Conservation (phyloP, 37 sponge, comb jelly and placozoan genomes). For the Oscarella lobularis region DNA sequence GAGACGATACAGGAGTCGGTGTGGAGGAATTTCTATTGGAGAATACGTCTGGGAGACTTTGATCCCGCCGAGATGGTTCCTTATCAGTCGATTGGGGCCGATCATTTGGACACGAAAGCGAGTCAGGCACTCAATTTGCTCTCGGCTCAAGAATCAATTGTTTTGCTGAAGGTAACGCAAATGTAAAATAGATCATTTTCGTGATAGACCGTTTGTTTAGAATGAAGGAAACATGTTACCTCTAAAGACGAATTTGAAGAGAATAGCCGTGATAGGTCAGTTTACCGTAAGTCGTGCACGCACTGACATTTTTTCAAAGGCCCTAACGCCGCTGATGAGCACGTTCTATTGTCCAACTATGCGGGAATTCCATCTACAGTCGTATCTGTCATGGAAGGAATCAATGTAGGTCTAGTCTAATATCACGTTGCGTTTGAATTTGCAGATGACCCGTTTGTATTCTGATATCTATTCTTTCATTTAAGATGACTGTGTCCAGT, state of each 20-base stretch:
- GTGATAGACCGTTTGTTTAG: background rate
- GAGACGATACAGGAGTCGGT: constrained; percentile 27
- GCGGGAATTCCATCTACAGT: constrained; percentile 23
- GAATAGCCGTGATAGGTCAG: constrained; percentile 5
- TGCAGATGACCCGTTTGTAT: background rate
- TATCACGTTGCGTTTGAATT: background rate
- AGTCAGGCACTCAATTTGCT: constrained; percentile 25
- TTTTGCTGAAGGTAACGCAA: constrained; percentile 16
- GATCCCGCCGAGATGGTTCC: constrained; percentile 32
- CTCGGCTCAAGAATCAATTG: constrained; percentile 41
- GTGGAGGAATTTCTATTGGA: constrained; percentile 31
- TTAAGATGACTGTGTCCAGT: background rate
- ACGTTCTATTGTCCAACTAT: constrained; percentile 34
- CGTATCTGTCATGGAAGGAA: constrained; percentile 28
- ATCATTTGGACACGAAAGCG: constrained; percentile 22
- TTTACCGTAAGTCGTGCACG: background rate
- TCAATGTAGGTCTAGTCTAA: constrained; percentile 1
- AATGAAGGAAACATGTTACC: constrained; percentile 16
- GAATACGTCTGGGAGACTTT: constrained; percentile 54
- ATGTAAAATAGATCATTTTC: background rate
- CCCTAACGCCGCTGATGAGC: constrained; percentile 35
- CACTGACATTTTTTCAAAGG: constrained; percentile 7
- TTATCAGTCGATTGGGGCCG: constrained; percentile 27
- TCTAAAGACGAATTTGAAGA: background rate
- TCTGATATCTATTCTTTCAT: background rate